phyloP scores from a whole-genome alignment of 2,888 invertebrate species.

The Priocnemis perturbator region DNA sequence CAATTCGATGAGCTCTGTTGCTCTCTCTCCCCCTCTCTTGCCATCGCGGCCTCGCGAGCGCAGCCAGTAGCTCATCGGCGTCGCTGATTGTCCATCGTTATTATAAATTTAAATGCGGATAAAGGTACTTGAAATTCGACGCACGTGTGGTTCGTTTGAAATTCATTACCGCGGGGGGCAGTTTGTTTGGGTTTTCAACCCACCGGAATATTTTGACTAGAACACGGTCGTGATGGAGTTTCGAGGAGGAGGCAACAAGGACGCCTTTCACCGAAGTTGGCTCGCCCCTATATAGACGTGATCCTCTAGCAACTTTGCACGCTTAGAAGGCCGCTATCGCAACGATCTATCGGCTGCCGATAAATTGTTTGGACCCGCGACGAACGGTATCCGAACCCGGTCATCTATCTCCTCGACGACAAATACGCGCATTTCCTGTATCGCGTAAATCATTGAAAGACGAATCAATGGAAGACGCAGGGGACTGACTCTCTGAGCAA shows the following conservation, averaged over 20 bases:
- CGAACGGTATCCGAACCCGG: constrained; percentile 20
- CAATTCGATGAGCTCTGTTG: too few relatives aligned
- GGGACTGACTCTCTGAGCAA: neutral
- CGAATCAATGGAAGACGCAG: too few relatives aligned
- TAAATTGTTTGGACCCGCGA: constrained; percentile 52
- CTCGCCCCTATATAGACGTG: constrained; percentile 19
- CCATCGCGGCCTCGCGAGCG: too few relatives aligned
- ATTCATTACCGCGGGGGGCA: neutral
- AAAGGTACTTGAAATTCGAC: too few relatives aligned
- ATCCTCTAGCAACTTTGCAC: constrained; percentile 44
- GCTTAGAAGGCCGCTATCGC: constrained; percentile 45
- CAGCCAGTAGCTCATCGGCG: too few relatives aligned
- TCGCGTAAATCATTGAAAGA: constrained; percentile 34
- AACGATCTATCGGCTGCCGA: constrained; percentile 51
- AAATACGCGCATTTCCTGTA: constrained; percentile 50
- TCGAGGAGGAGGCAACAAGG: constrained; percentile 23
- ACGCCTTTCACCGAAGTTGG: constrained; percentile 46
- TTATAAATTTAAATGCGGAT: too few relatives aligned
- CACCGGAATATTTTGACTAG: constrained; percentile 39
- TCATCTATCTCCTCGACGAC: constrained; percentile 48
- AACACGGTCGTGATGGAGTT: constrained; percentile 22
- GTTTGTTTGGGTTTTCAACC: constrained; percentile 20
- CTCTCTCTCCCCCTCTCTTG: too few relatives aligned
- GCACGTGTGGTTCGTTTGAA: neutral
- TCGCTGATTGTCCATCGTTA: too few relatives aligned